Conservation (phyloP, 2,113 vertebrate genomes). For the Paradoxurus hermaphroditus region DNA sequence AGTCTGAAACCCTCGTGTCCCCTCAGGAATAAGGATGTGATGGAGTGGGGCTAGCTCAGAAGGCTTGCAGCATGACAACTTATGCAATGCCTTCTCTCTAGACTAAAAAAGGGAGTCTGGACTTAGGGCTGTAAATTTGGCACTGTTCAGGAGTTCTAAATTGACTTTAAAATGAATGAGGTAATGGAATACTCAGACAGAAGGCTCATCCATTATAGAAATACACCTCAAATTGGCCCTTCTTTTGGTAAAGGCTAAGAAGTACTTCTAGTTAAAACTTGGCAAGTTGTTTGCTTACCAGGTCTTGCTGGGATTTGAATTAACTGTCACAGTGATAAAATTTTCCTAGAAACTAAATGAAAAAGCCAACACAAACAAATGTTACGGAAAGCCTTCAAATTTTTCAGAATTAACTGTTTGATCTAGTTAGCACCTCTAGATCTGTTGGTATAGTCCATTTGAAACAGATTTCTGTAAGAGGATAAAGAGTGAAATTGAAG, state of each 20-base stretch:
- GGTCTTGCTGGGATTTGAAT: constrained; percentile 68
- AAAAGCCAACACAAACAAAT: constrained; percentile 74
- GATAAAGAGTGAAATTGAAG: constrained; percentile 63
- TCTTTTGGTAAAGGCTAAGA: constrained; percentile 70
- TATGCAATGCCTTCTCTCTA: constrained; percentile 64
- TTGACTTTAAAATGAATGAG: constrained; percentile 74
- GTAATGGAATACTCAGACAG: constrained; percentile 73
- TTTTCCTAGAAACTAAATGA: constrained; percentile 74
- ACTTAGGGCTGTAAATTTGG: constrained; percentile 70
- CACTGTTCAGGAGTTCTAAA: constrained; percentile 63
- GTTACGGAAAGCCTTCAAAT: constrained; percentile 52
- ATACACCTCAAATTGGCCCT: constrained; percentile 75
- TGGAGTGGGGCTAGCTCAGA: constrained; percentile 60
- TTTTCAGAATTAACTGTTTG: constrained; percentile 53
- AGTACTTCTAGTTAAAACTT: constrained; percentile 71
- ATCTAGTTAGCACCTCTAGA: constrained; percentile 62
- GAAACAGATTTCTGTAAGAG: constrained; percentile 70
- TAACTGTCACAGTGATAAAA: constrained; percentile 71
- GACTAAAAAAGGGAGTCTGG: constrained; percentile 74
- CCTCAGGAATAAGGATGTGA: constrained; percentile 50
- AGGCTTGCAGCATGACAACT: constrained; percentile 68
- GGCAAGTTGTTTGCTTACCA: constrained; percentile 70
- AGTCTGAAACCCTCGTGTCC: constrained; percentile 57
- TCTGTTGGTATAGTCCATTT: constrained; percentile 67
- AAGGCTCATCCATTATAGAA: constrained; percentile 76